Evolutionary conservation across 2,113 vertebrate species (phyloP).

Genomic region (Triplophysa tibetana): DNA sequence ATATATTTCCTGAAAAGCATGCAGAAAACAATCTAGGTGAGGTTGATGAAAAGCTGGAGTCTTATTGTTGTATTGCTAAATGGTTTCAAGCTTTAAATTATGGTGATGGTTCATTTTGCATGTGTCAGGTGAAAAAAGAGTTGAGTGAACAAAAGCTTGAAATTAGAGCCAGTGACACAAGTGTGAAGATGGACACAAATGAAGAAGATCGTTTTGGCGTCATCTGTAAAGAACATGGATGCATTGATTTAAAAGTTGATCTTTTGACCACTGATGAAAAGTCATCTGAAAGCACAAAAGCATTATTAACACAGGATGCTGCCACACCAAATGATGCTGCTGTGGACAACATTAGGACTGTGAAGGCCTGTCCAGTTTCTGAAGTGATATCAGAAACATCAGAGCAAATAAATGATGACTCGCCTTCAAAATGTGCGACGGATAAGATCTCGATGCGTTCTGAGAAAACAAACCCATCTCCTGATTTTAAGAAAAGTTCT

Average conservation of each 20-base stretch:
- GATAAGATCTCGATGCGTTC: background rate
- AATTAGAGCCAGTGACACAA: background rate
- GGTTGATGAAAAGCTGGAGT: constrained; percentile 25
- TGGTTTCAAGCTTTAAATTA: constrained; percentile 50
- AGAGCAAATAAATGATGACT: background rate
- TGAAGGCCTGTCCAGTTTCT: constrained; percentile 11
- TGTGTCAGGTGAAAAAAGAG: constrained; percentile 50
- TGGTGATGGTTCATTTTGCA: background rate
- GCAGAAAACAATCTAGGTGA: background rate
- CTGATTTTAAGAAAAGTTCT: background rate
- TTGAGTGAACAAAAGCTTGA: background rate
- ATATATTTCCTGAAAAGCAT: background rate
- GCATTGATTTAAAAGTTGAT: background rate
- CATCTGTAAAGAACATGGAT: background rate
- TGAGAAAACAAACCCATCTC: background rate
- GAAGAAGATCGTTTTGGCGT: background rate
- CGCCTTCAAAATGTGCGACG: background rate
- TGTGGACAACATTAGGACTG: constrained; percentile 2
- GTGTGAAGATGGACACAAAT: background rate
- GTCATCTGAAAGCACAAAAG: background rate
- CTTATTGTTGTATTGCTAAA: constrained; percentile 65
- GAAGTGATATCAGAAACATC: constrained; percentile 20
- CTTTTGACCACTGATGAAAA: background rate
- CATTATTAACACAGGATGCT: constrained; percentile 10
- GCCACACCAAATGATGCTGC: background rate